Evolutionary conservation across 1,140 invertebrate genomes (phyloP), one percentile per base, ranked within the genome.

Genomic region (Agraylea sexmaculata): DNA sequence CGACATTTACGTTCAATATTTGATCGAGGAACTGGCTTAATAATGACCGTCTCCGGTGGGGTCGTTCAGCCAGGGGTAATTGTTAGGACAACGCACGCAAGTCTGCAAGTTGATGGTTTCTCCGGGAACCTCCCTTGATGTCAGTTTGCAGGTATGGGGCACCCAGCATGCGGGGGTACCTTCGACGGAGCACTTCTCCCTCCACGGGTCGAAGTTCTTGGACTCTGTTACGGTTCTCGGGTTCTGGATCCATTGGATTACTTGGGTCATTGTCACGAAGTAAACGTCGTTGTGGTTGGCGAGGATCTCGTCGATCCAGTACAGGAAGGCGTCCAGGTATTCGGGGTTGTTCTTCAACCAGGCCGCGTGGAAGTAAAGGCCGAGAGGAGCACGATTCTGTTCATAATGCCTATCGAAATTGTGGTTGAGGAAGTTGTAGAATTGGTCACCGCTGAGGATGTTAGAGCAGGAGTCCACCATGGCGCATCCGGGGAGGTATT

Each of bases 401-500:
- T 89, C 78, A 65, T 94, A 95, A 63, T 95, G 91, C 23, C 91
- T 75, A 53, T 94, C 83, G 59, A 96, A 93, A 56, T 96, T 96
- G 69, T 94, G 88, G 52, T 89, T 88, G 3, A 96, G 69, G 75
- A 94, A 94, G 60, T 89, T 89, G 70, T 90, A 91, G 68, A 94
- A 92, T 57, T 93, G 90, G 53, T 94, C 89, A 13, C 88, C 87
- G 19, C 80, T 85, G 8, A 91, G 69, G 51, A 93, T 90, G 61
- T 92, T 93, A 40, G 87, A 90, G 69, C 91, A 96, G 16, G 87
- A 91, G 61, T 96, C 90, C 1, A 94, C 88, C 90, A 94, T 94
- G 48, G 88, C 87, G 54, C 91, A 96, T 29, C 90, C 90, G 2
- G 88, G 86, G 2, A 94, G 65, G 51, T 88, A 86, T 59, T 94